Evolutionary conservation across 2,113 vertebrate species (phyloP).

Genomic region (Danionella cerebrum): DNA sequence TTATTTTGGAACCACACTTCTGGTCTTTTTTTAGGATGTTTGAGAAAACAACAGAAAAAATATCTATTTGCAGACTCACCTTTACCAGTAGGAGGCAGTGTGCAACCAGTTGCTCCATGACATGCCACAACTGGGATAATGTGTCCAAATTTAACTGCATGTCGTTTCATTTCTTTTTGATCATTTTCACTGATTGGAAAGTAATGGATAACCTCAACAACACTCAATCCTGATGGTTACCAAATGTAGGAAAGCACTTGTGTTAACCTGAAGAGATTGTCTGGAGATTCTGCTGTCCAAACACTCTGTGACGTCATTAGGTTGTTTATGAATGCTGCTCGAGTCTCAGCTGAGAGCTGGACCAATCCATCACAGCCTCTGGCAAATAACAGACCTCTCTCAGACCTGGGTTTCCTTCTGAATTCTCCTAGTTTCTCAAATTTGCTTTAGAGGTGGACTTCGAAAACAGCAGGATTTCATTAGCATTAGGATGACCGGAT

Average conservation of each 20-base stretch:
- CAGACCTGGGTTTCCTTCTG: neutral
- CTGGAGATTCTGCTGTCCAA: neutral
- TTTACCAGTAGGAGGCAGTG: constrained; percentile 30
- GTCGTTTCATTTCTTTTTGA: neutral
- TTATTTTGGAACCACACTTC: no score
- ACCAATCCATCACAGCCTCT: constrained; percentile 21
- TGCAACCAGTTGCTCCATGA: neutral
- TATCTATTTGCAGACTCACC: no score
- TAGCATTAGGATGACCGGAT: neutral
- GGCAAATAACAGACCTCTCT: neutral
- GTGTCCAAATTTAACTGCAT: neutral
- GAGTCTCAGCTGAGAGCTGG: neutral
- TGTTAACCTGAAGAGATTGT: neutral
- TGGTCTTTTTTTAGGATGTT: no score
- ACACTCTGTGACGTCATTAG: neutral
- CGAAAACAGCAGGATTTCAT: neutral
- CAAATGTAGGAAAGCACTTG: neutral
- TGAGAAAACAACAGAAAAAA: no score
- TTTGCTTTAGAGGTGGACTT: neutral
- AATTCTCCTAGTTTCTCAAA: neutral
- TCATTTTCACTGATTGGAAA: neutral
- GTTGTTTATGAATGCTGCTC: neutral
- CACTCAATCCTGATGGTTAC: neutral
- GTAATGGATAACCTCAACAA: neutral
- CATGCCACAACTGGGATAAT: neutral